phyloP scores from a whole-genome alignment of 2,797 vertebrate species.

The Pangasius djambal region DNA sequence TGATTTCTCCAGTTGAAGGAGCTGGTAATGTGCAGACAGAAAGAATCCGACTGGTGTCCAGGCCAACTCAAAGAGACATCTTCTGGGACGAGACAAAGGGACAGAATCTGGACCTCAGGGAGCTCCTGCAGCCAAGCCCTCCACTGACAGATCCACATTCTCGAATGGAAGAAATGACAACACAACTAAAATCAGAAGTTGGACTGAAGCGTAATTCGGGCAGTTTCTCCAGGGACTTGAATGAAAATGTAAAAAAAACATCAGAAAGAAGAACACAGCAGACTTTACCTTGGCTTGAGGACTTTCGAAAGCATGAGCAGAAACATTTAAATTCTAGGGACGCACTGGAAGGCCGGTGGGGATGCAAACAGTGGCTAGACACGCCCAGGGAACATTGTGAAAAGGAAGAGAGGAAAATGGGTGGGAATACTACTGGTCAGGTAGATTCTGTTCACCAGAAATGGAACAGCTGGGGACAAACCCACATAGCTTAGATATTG shows the following conservation, averaged over 20 bases:
- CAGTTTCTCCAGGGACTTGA: not conserved
- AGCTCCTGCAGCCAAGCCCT: slow-evolving; percentile 55
- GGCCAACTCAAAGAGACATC: slow-evolving; percentile 63
- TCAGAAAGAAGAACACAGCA: slow-evolving; percentile 6
- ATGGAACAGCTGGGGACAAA: not conserved
- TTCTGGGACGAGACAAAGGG: slow-evolving; percentile 79
- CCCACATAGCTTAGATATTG: not conserved
- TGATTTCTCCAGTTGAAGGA: slow-evolving; percentile 36
- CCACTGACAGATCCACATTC: slow-evolving; percentile 28
- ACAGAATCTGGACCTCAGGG: slow-evolving; percentile 59
- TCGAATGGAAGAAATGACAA: not conserved
- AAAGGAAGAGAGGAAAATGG: not conserved
- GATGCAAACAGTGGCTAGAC: slow-evolving; percentile 20
- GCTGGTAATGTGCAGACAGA: slow-evolving; percentile 42
- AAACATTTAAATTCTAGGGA: slow-evolving; percentile 1
- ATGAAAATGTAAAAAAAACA: slow-evolving; percentile 7
- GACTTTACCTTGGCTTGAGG: slow-evolving; percentile 47
- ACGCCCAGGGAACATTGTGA: not conserved
- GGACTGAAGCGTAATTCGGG: not conserved
- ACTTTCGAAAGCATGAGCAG: slow-evolving; percentile 33
- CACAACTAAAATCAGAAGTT: not conserved
- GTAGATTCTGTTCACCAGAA: not conserved
- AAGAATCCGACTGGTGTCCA: slow-evolving; percentile 63
- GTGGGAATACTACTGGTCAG: not conserved
- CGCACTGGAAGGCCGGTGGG: not conserved